Evolutionary conservation across 2,888 invertebrate genomes (phyloP), one percentile per base, ranked within the genome.

Genomic region (Cryptocephalus moraei): DNA sequence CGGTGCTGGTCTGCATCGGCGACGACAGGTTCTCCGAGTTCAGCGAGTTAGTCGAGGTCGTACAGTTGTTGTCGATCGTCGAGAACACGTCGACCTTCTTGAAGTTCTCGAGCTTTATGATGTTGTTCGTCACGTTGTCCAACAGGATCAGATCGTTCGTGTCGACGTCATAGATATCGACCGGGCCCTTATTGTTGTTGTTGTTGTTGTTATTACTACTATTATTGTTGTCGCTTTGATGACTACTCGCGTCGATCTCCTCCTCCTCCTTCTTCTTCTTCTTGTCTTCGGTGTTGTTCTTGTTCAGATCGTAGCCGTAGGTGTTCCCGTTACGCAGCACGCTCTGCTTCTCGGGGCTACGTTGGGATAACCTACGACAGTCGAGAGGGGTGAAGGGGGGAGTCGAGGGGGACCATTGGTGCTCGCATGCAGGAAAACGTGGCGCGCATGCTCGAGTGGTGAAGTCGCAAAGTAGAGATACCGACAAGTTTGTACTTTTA

Each of bases 1-100:
- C 73, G 3, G 72, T 71, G 56, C 73, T 73, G 4, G 73, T 72
- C 57, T 73, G 73, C 71, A 73, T 73, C 6, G 73, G 73, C 12
- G 73, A 73, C 12, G 71, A 72, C 42, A 72, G 59, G 56, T 73
- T 71, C 47, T 73, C 71, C 0, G 72, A 71, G 54, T 69, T 70
- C 42, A 71, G 56, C 8, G 73, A 73, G 56, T 71, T 72, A 13
- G 67, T 67, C 9, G 70, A 71, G 49, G 68, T 70, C 51, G 70
- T 71, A 43, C 70, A 65, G 51, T 69, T 68, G 40, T 65, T 62
- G 45, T 66, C 61, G 40, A 61, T 56, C 8, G 53, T 59, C 1
- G 57, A 45, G 38, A 59, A 56, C 11, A 62, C 52, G 44, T 62
- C 61, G 8, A 60, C 56, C 52, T 64, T 65, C 48, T 62, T 63